These are phyloP conservation scores for Ceyx margarethae DNA, from an alignment of 2,113 vertebrate genomes.

Conservation along the genomic window DNA sequence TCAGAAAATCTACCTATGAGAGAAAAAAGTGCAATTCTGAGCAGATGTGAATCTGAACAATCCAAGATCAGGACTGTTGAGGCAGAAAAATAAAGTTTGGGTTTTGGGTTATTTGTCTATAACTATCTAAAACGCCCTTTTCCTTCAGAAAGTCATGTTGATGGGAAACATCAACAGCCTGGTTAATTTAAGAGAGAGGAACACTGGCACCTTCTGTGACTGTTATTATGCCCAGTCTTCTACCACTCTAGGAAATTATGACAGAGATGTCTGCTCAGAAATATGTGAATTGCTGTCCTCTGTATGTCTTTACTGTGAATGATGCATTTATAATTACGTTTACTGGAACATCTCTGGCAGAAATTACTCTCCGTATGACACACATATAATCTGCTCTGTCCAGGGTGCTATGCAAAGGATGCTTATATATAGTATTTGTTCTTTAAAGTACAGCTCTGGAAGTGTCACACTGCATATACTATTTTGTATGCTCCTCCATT, in stretches of 20 bases:
- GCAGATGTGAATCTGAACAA: not conserved
- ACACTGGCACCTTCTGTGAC: not conserved
- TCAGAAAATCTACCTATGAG: not conserved
- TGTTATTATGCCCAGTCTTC: not conserved
- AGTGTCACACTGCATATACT: not conserved
- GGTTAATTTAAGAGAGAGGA: not conserved
- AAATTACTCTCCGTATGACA: not conserved
- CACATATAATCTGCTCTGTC: not conserved
- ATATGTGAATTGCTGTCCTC: not conserved
- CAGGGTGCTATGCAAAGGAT: not conserved
- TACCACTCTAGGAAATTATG: not conserved
- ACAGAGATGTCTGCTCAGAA: not conserved
- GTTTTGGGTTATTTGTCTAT: not conserved
- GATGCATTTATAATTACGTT: not conserved
- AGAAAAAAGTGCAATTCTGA: not conserved
- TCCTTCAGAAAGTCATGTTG: not conserved
- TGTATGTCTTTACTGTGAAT: not conserved
- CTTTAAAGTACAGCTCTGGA: not conserved
- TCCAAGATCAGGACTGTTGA: not conserved
- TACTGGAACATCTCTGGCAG: not conserved
- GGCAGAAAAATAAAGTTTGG: not conserved
- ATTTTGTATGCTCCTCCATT: not conserved
- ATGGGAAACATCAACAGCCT: not conserved
- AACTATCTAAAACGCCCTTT: not conserved
- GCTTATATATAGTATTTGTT: not conserved